Percentiles rank a stretch among this genome's conserved stretches.
Evolutionary conservation across 2,113 vertebrate species (phyloP).

Genomic region (Mungos mungo): DNA sequence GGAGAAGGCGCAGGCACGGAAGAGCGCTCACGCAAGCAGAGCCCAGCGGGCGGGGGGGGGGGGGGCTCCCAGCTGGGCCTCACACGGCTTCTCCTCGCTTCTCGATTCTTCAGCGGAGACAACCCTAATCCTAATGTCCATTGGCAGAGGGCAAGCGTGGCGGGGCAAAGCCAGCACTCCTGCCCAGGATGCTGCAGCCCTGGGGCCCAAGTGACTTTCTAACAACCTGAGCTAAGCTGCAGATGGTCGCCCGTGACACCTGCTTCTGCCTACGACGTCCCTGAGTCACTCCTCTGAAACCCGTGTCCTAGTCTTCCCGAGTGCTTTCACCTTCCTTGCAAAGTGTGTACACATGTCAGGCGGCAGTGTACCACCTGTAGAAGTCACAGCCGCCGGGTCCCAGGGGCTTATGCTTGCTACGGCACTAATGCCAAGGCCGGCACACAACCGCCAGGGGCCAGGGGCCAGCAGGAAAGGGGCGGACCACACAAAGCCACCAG

Average conservation of each 20-base stretch:
- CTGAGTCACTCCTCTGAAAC: not conserved
- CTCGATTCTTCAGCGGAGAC: not conserved
- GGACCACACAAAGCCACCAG: not conserved
- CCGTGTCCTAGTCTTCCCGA: not conserved
- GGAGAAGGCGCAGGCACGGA: not conserved
- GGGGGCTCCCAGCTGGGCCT: too few relatives aligned
- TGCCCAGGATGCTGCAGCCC: not conserved
- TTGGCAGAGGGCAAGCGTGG: not conserved
- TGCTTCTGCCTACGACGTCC: not conserved
- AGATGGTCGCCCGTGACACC: not conserved
- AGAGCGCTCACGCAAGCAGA: not conserved
- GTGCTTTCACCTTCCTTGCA: not conserved
- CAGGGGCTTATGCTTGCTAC: not conserved
- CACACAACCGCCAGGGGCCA: not conserved
- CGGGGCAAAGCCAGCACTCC: not conserved
- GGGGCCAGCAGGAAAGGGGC: not conserved
- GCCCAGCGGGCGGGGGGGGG: accelerated
- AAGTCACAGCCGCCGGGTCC: not conserved
- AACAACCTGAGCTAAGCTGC: not conserved
- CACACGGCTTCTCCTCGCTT: too few relatives aligned
- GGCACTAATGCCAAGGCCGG: not conserved
- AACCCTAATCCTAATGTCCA: not conserved
- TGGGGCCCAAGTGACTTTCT: not conserved
- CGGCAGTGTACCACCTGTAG: not conserved
- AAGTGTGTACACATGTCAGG: not conserved